Conservation (phyloP, 1,140 invertebrate species). For the Steinernema khuongi region DNA sequence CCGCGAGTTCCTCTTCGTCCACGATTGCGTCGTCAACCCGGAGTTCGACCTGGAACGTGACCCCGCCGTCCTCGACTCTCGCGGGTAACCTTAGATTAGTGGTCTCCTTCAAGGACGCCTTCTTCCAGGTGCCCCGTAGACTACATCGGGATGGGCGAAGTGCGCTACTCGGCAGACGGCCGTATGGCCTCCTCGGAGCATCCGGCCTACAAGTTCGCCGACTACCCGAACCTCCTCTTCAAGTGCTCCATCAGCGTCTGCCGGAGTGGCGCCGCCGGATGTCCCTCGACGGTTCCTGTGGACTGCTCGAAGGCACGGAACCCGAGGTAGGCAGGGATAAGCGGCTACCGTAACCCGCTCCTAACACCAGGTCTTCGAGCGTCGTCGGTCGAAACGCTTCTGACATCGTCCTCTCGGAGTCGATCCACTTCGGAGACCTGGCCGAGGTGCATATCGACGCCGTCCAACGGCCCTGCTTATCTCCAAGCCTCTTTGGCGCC, state of each 20-base stretch:
- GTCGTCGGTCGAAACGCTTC: background rate
- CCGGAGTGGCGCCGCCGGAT: background rate
- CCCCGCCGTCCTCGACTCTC: background rate
- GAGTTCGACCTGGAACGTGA: background rate
- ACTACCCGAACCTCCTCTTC: conserved; percentile 30
- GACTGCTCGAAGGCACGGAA: background rate
- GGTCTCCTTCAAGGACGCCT: background rate
- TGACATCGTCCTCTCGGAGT: conserved; percentile 8
- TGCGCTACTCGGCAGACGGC: conserved; percentile 16
- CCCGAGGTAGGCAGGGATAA: too few species aligned
- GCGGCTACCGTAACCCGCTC: too few species aligned
- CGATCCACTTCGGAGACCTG: background rate
- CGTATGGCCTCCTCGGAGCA: conserved; percentile 16
- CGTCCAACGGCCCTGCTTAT: background rate
- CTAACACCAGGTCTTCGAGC: background rate
- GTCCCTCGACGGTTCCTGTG: background rate
- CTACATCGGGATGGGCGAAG: background rate
- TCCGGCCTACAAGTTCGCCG: conserved; percentile 26
- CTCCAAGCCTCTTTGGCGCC: background rate
- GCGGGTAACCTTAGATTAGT: background rate
- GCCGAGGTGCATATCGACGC: background rate
- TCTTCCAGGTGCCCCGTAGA: background rate
- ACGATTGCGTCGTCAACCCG: background rate
- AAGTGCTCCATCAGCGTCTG: conserved; percentile 27
- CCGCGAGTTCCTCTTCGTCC: conserved; percentile 19